Evolutionary conservation across 2,797 vertebrate genomes (phyloP), one percentile per base, ranked within the genome.

Genomic region (Sternotherus odoratus): DNA sequence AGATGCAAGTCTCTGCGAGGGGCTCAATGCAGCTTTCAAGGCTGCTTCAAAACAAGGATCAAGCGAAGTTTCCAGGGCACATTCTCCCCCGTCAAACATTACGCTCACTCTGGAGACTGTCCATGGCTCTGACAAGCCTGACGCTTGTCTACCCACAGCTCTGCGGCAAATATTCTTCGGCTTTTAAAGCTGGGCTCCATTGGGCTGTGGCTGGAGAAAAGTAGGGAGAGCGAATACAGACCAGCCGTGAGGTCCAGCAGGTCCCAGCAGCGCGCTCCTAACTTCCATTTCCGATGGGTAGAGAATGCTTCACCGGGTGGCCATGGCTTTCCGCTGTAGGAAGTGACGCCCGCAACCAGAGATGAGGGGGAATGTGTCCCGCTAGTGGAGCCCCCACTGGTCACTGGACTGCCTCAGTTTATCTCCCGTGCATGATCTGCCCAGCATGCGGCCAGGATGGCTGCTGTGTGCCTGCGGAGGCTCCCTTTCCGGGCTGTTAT

Each of bases 11-110:
- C 84, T 89, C 91, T 95, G 92, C 0, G 4, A n/a, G 84, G 86
- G 93, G 89, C 93, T 86, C 94, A 4, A 83, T 11, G 77, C 6
- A 83, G 90, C 66, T 5, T 95, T 95, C 92, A 16, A 91, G 1
- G 46, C 94, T 77, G 90, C 95, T 96, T 96, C 94, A 95, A 93
- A 95, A 93, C 94, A 92, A 94, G 94, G 95, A 96, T 96, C 96
- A 94, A 95, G 95, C 75, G 77, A 83, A 94, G 90, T 96, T 97
- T 97, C 93, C 93, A 91, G 96, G 93, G 95, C 94, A 95, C 89
- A 90, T 97, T 96, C 96, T 97, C 93, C 88, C 92, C 91, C 92
- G 11, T 97, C 96, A 95, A 95, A 95, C 84, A 3, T 91, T 13
- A 88, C 94, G 88, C 91, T 86, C 26, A 0, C 91, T 93, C 86